Evolutionary conservation across 2,888 invertebrate species (phyloP).

Genomic region (Meiosimyza platycephala): DNA sequence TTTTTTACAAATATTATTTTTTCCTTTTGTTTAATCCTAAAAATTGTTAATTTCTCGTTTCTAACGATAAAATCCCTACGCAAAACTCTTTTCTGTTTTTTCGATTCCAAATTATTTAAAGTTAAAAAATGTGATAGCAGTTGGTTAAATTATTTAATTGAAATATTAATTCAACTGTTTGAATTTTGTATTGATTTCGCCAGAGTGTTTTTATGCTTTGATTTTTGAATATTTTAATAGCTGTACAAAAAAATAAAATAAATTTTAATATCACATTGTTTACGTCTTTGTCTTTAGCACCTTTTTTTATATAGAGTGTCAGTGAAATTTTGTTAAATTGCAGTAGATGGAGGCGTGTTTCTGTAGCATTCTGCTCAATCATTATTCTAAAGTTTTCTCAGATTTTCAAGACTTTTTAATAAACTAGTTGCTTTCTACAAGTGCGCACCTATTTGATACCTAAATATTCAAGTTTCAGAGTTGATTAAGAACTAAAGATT

Average conservation of each 20-base stretch:
- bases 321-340: no score
- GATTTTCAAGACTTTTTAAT: no score
- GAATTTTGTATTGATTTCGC: constrained; percentile 12
- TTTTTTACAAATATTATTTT: constrained; percentile 44
- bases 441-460: no score
- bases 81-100: no score
- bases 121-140: no score
- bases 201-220: constrained; percentile 43
- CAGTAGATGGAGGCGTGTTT: no score
- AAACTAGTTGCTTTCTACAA: constrained; percentile 41
- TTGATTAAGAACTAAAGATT: no score
- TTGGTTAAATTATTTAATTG: no score
- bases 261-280: constrained; percentile 65
- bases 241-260: constrained; percentile 43
- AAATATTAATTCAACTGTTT: constrained; percentile 1
- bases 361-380: constrained; percentile 14
- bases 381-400: constrained; percentile 43
- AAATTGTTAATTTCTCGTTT: constrained; percentile 29
- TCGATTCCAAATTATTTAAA: no score
- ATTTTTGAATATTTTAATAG: constrained; percentile 47
- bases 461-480: no score
- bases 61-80: constrained; percentile 44
- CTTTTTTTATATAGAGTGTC: constrained; percentile 44
- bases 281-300: constrained; percentile 68
- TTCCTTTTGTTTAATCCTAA: constrained; percentile 39